Conservation (phyloP, 2,797 vertebrate species). For the Triplophysa yarkandensis region DNA sequence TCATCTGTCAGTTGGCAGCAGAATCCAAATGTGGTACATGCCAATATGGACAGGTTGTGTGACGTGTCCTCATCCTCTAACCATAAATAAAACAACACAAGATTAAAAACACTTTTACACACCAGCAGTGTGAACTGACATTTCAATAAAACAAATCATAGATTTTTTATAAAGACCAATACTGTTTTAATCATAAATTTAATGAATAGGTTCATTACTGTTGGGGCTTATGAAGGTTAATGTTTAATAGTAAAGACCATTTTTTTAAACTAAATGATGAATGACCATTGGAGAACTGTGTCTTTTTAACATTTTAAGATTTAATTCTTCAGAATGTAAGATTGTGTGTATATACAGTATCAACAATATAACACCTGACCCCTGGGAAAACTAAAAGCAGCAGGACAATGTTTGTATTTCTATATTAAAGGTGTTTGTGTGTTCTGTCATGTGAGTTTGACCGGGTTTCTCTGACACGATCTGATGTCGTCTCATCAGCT, state of each 20-base stretch:
- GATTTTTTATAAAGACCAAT: no score
- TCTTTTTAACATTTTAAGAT: background rate
- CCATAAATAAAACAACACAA: conserved; percentile 11
- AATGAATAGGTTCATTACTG: no score
- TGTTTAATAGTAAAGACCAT: background rate
- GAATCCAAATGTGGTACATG: conserved; percentile 34
- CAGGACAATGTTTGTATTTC: no score
- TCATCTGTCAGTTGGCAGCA: background rate
- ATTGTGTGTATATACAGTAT: conserved; percentile 19
- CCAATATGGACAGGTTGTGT: conserved; percentile 28
- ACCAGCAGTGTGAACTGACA: background rate
- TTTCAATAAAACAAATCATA: no score
- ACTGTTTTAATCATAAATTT: no score
- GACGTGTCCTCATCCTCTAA: background rate
- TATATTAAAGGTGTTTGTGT: conserved; percentile 8
- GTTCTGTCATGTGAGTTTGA: background rate
- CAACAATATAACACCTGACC: conserved; percentile 35
- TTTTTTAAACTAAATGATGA: background rate
- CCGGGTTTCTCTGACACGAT: background rate
- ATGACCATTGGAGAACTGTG: background rate
- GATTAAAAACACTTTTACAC: conserved; percentile 8
- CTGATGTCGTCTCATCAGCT: conserved; percentile 16
- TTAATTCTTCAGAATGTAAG: conserved; percentile 8
- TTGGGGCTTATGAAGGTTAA: background rate
- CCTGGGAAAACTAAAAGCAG: conserved; percentile 21